phyloP scores from a whole-genome alignment of 1,140 invertebrate species.

The Heliconius congener region DNA sequence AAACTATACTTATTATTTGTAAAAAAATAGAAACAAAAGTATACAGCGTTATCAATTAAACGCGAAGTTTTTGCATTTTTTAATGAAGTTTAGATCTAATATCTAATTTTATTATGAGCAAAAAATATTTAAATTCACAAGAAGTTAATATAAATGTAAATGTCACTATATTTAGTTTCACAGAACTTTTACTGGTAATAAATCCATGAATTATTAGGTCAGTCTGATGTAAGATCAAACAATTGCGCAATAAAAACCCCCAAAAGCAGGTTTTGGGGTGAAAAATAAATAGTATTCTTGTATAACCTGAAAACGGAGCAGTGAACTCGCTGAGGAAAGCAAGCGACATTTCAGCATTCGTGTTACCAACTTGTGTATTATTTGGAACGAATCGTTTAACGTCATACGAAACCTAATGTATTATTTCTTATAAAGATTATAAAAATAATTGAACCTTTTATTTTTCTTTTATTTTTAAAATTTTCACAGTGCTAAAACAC shows the following conservation, averaged over 20 bases:
- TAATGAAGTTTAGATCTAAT: too few relatives aligned
- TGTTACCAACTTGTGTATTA: slow-evolving; percentile 20
- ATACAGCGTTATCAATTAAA: too few relatives aligned
- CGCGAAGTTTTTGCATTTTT: too few relatives aligned
- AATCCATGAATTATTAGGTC: slow-evolving; percentile 31
- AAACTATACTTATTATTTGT: too few relatives aligned
- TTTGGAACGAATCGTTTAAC: not conserved
- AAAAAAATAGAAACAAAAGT: too few relatives aligned
- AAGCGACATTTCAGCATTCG: slow-evolving; percentile 17
- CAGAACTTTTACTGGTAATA: slow-evolving; percentile 25
- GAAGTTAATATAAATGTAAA: slow-evolving; percentile 13
- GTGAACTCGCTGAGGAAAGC: slow-evolving; percentile 24
- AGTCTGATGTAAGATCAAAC: slow-evolving; percentile 28
- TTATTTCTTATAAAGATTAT: not conserved
- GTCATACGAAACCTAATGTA: slow-evolving; percentile 5
- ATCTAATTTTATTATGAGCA: not conserved
- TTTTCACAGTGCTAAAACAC: too few relatives aligned
- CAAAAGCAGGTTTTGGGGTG: slow-evolving; percentile 20
- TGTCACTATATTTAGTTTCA: slow-evolving; percentile 20
- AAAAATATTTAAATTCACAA: not conserved
- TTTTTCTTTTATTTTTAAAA: not conserved
- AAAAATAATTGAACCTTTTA: not conserved
- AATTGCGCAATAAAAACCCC: slow-evolving; percentile 29
- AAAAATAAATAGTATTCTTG: slow-evolving; percentile 23
- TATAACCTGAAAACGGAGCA: slow-evolving; percentile 31